Base-by-base conservation (phyloP, 2,888 invertebrate genomes). In the Monoplex corrugatus region DNA sequence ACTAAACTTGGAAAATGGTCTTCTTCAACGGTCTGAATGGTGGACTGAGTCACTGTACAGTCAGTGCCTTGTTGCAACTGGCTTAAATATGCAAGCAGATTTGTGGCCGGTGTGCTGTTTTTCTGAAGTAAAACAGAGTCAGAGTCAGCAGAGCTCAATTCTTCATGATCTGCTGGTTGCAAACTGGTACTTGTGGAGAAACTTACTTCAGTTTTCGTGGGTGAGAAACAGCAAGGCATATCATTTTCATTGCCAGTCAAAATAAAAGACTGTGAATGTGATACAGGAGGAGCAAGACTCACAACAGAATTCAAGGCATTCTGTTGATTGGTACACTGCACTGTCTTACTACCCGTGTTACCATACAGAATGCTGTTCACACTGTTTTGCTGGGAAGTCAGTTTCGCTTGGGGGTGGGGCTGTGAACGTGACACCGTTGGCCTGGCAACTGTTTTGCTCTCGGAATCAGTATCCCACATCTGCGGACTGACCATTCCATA, bases 61-160 rank as follows among this genome's bases (percentile, higher is more conserved):
- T n/a, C 78, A 23, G 28, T 23, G 40, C 45, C 84, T 57, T 84
- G 86, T 32, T 86, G 86, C 68, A 86, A 68, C 43, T 63, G 50
- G 35, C 32, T 40, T 23, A 86, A 43, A n/a, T 68, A 86, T 0
- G 68, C 86, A n/a, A 86, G 86, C n/a, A 86, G 23, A 28, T 63
- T 68, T 40, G 86, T 86, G n/a, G 86, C 86, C 8, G 86, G 86
- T 13, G 86, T 86, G 28, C 38, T 85, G 57, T 45, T 84, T 84
- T 84, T 84, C 38, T 50, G 84, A 57, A 84, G 23, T 23, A 38
- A 38, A 35, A 35, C 23, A 35, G 57, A 32, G 8, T 83, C 83
- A n/a, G 83, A 84, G 23, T 84, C 57, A 5, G 84, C 50, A 50
- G 45, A 84, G n/a, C 16, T 40, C 8, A 5, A 16, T n/a, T n/a